Conservation (phyloP, 2,113 vertebrate species). For the Strix uralensis region DNA sequence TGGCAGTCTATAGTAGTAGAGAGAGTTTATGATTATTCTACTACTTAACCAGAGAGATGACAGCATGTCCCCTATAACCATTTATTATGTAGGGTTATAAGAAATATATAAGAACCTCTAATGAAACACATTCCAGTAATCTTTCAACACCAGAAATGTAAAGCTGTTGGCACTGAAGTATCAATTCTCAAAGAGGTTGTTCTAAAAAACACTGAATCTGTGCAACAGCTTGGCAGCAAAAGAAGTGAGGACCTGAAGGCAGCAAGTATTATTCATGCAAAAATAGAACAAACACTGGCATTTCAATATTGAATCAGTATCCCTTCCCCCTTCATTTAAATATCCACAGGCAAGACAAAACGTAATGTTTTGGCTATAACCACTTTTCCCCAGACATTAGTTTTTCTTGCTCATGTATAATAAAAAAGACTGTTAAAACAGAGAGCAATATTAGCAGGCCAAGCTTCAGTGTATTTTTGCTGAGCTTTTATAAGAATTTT, state of each 20-base stretch:
- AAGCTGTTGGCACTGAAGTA: slow-evolving; percentile 64
- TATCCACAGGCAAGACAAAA: slow-evolving; percentile 53
- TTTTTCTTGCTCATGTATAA: slow-evolving; percentile 49
- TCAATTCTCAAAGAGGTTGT: slow-evolving; percentile 63
- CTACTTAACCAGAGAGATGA: slow-evolving; percentile 17
- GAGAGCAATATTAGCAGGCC: neutral
- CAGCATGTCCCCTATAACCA: slow-evolving; percentile 1
- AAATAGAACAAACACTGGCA: slow-evolving; percentile 68
- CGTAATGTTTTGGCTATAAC: slow-evolving; percentile 60
- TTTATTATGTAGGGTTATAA: neutral
- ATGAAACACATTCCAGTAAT: slow-evolving; percentile 52
- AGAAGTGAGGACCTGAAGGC: slow-evolving; percentile 65
- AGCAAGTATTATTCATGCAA: slow-evolving; percentile 69
- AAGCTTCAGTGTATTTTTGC: slow-evolving; percentile 3
- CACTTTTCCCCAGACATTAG: slow-evolving; percentile 40
- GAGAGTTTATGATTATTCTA: neutral
- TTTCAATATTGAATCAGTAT: slow-evolving; percentile 61
- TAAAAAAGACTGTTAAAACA: slow-evolving; percentile 42
- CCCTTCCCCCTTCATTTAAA: slow-evolving; percentile 48
- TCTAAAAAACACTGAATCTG: slow-evolving; percentile 66
- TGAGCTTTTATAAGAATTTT: slow-evolving; percentile 14
- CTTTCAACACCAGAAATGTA: slow-evolving; percentile 67
- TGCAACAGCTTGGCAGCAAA: slow-evolving; percentile 70
- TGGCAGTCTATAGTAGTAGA: neutral
- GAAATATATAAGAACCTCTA: slow-evolving; percentile 29